phyloP scores from a whole-genome alignment of 2,797 vertebrate species.

The Acanthis flammea region DNA sequence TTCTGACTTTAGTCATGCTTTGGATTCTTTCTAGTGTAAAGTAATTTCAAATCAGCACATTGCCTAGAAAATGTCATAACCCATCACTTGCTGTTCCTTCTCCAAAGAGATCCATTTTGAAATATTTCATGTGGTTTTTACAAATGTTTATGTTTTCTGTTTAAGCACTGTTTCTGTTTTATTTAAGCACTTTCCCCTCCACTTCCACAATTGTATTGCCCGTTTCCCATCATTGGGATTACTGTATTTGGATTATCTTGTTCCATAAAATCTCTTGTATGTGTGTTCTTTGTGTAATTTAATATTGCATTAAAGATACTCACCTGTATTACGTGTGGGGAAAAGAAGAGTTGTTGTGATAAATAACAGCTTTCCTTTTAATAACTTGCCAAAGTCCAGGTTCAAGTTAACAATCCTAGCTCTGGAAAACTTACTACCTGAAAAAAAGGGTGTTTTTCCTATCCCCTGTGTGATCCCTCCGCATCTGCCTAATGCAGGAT shows the following conservation, averaged over 20 bases:
- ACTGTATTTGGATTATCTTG: background rate
- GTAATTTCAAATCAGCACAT: background rate
- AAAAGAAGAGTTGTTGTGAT: background rate
- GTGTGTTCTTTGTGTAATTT: background rate
- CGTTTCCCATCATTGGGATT: background rate
- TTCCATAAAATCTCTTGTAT: background rate
- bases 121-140: background rate
- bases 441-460: background rate
- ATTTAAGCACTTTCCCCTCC: background rate
- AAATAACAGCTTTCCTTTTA: background rate
- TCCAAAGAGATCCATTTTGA: background rate
- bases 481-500: background rate
- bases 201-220: background rate
- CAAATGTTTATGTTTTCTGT: background rate
- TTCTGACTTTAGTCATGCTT: background rate
- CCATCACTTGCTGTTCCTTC: background rate
- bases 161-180: background rate
- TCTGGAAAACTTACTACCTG: background rate
- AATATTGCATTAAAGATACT: background rate
- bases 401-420: background rate
- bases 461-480: background rate
- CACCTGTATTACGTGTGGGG: background rate
- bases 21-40: background rate
- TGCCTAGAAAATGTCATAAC: background rate
- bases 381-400: background rate